Evolutionary conservation across 2,113 vertebrate genomes (phyloP).

Genomic region (Dascyllus trimaculatus): DNA sequence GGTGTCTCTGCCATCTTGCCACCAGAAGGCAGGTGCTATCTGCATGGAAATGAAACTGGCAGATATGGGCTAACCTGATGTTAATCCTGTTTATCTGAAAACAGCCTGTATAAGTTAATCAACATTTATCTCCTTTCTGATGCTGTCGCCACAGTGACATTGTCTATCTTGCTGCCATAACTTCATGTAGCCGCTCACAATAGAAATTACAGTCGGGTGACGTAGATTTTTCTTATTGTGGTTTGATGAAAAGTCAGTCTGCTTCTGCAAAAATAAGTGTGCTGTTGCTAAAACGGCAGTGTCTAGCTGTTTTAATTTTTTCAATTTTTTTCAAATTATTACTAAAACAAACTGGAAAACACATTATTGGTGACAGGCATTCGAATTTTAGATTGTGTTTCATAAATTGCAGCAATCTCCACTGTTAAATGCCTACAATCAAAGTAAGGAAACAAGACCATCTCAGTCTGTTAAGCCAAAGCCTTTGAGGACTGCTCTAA

Average conservation of each 20-base stretch:
- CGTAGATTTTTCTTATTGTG: neutral
- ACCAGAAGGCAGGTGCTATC: slow-evolving; percentile 20
- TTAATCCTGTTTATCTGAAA: slow-evolving; percentile 42
- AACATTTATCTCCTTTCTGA: slow-evolving; percentile 7
- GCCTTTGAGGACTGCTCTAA: no score
- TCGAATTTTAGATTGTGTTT: no score
- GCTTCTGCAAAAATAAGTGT: no score
- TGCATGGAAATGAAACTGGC: slow-evolving; percentile 31
- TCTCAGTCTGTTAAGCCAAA: no score
- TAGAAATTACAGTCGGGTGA: neutral
- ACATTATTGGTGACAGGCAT: no score
- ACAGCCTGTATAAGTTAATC: neutral
- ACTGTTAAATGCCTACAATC: no score
- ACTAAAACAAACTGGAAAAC: no score
- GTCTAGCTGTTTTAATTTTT: no score
- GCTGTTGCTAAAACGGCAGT: no score
- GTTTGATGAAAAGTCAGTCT: neutral
- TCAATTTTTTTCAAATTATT: no score
- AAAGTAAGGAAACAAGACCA: no score
- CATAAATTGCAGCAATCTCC: no score
- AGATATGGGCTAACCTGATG: slow-evolving; percentile 14
- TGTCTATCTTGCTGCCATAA: slow-evolving; percentile 1
- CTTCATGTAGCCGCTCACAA: neutral
- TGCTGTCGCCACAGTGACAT: neutral
- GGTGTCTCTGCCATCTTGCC: neutral